phyloP scores from a whole-genome alignment of 2,888 invertebrate genomes.

The Idaea aversata region DNA sequence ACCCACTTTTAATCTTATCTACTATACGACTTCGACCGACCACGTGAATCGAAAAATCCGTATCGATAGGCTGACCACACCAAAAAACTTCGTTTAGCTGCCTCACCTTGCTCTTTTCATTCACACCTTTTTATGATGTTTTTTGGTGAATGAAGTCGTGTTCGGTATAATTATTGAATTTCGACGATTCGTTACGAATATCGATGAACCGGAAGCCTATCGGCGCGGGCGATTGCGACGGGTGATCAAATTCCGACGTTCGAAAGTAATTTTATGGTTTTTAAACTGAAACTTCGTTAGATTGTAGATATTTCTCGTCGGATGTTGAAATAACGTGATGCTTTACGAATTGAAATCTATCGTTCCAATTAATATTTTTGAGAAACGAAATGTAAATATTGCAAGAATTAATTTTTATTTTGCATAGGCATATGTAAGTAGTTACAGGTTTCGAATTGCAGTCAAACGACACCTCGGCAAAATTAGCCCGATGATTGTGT shows the following conservation, averaged over 20 bases:
- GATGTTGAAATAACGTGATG: conserved; percentile 19
- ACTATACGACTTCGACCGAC: conserved; percentile 58
- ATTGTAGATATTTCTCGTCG: conserved; percentile 39
- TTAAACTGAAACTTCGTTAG: conserved; percentile 63
- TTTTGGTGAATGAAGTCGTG: conserved; percentile 79
- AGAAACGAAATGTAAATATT: conserved; percentile 5
- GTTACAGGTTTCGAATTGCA: neutral
- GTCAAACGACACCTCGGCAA: conserved; percentile 6
- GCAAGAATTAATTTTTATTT: neutral
- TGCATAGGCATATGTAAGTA: neutral
- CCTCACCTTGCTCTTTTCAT: conserved; percentile 71
- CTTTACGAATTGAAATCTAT: conserved; percentile 2
- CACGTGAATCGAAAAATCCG: conserved; percentile 49
- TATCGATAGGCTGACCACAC: conserved; percentile 35
- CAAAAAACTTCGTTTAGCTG: conserved; percentile 61
- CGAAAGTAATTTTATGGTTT: conserved; percentile 78
- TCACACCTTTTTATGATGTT: conserved; percentile 76
- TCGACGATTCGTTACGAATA: conserved; percentile 79
- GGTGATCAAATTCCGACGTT: conserved; percentile 70
- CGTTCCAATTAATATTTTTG: neutral
- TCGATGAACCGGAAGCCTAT: conserved; percentile 78
- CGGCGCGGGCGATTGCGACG: conserved; percentile 70
- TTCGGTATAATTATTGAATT: conserved; percentile 80
- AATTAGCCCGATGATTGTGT: conserved; percentile 4
- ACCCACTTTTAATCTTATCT: conserved; percentile 74